Base-by-base conservation (phyloP, 2,113 vertebrate species). In the Platysternon megacephalum region DNA sequence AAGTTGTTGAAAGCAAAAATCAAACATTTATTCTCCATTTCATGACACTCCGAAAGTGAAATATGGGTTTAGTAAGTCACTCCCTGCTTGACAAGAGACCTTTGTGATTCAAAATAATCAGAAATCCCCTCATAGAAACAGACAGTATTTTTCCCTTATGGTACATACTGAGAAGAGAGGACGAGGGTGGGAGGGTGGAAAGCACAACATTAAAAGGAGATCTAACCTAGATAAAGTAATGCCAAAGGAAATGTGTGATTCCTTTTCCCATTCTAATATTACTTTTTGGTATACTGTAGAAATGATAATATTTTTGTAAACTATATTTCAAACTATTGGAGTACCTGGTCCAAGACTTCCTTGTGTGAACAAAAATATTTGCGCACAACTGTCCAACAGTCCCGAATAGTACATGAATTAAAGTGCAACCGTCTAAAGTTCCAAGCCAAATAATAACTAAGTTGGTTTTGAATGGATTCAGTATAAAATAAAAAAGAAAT, bases 301-400 rank as follows among this genome's bases (percentile, higher is more conserved):
- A 98, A 97, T 2, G 74, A 97, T 96, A 98, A 96, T 96, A 98
- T 97, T 97, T 97, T 84, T 86, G 81, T 61, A 95, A 97, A 97
- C 93, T 85, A 78, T 82, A 94, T 94, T 94, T 95, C 87, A 93
- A 94, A 87, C 94, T 90, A 79, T 89, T 93, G 74, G 93, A 84
- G 61, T 95, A 97, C 96, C 96, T 97, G 93, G 82, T 68, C 96
- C 91, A 93, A 89, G 96, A 86, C 95, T 97, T 91, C 97, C 94
- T 97, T 85, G 82, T 97, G 96, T 92, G 96, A 97, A 94, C 91
- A 96, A 97, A 97, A 97, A 97, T 97, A 97, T 98, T 97, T 97
- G 96, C 89, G 80, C 95, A 91, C 1, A 9, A 91, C 81, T 1
- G 3, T 96, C 94, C 96, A 96, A 83, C 93, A 91, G 94, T 82